phyloP scores from a whole-genome alignment of 2,113 vertebrate species.

The Aldabrachelys gigantea region DNA sequence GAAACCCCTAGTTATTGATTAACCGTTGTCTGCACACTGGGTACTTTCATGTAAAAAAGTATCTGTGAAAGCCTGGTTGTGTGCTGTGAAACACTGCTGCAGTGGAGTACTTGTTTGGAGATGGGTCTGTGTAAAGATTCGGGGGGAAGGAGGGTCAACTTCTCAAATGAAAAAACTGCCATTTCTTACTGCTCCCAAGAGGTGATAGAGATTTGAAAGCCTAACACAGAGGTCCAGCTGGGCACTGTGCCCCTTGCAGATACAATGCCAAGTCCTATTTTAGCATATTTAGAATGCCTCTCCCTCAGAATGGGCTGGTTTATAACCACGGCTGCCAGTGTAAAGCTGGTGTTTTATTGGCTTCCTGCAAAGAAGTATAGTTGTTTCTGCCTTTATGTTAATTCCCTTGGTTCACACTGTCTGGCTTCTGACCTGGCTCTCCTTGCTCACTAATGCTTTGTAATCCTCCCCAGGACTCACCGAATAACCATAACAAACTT shows the following conservation, averaged over 20 bases:
- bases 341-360: not conserved
- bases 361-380: not conserved
- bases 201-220: not conserved
- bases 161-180: not conserved
- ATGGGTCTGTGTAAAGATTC: not conserved
- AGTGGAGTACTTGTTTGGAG: not conserved
- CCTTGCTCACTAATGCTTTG: not conserved
- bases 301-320: not conserved
- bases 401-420: not conserved
- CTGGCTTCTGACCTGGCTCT: not conserved
- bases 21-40: not conserved
- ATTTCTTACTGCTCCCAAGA: not conserved
- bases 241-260: not conserved
- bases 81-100: not conserved
- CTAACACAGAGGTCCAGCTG: not conserved
- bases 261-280: not conserved
- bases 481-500: conserved; percentile 99
- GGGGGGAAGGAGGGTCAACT: not conserved
- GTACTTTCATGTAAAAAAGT: not conserved
- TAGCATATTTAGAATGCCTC: not conserved
- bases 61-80: not conserved
- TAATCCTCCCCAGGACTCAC: conserved; percentile 85
- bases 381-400: rapidly evolving
- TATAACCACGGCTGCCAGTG: not conserved
- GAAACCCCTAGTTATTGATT: not conserved